Conservation (phyloP, 2,113 vertebrate species). For the Thamnophis sirtalis region DNA sequence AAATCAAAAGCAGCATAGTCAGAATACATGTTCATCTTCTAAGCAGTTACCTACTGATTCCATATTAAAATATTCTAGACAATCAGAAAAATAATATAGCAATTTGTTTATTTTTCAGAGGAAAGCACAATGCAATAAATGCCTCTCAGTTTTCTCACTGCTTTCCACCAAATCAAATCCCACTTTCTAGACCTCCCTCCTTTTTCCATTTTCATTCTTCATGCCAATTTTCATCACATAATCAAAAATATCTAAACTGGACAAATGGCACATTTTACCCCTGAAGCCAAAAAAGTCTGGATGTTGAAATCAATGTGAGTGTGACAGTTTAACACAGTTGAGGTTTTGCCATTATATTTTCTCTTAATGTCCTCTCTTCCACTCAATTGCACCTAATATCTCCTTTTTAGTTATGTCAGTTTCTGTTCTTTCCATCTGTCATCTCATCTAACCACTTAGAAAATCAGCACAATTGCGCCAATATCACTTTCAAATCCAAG, state of each 20-base stretch:
- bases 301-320: background rate
- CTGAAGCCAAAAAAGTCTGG: background rate
- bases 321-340: slow-evolving; percentile 1
- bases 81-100: background rate
- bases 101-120: background rate
- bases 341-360: background rate
- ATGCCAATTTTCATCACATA: background rate
- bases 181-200: background rate
- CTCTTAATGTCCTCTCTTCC: slow-evolving; percentile 11
- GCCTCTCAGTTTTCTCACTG: background rate
- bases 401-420: slow-evolving; percentile 1
- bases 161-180: background rate
- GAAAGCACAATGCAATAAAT: background rate
- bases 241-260: background rate
- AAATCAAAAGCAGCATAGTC: background rate
- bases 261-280: background rate
- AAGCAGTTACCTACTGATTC: background rate
- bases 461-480: background rate
- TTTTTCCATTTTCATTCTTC: background rate
- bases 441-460: background rate
- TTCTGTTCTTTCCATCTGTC: background rate
- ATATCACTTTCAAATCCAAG: slow-evolving; percentile 6
- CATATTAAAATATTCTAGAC: background rate
- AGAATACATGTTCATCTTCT: background rate
- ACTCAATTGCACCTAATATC: slow-evolving; percentile 2